Evolutionary conservation across 2,113 vertebrate genomes (phyloP), one percentile per base, ranked within the genome.

Genomic region (Oplegnathus fasciatus): DNA sequence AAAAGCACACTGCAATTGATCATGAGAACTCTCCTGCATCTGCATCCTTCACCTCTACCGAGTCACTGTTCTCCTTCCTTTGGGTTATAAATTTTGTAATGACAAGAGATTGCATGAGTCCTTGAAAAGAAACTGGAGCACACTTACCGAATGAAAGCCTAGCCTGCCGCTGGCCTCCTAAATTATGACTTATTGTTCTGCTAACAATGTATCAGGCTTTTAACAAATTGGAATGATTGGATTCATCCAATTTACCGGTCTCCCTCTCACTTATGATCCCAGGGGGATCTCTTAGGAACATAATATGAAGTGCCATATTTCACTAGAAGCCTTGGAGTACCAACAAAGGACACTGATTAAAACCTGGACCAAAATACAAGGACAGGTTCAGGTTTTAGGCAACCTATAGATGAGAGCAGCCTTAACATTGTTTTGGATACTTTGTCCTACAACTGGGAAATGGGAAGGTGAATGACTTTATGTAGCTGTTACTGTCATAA

Each of bases 161-260:
- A 75, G 54, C 26, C 68, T 69, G 82, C 87, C 87, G 79, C 81
- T 65, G 73, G 87, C 88, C 77, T 81, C 78, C 82, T 76, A 90
- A 91, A 93, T 93, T 80, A 94, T 88, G 78, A 93, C 80, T 84
- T 90, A 95, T 93, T 95, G 94, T 94, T 94, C 86, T 80, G 83
- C 71, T 86, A 91, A 94, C 91, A 92, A 92, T 85, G 84, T 73
- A 87, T 83, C 86, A 48, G 80, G 88, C 91, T 91, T 89, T 91
- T 92, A 93, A 93, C 88, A 94, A 91, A 90, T 88, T 93, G 82
- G 60, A 92, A 93, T 89, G 80, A 93, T 91, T 94, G 87, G 86
- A 91, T 90, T 89, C 81, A 90, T 90, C 70, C 86, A 86, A 90
- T 94, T 92, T 90, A 80, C 85, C 64, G 37, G 69, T 78, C 86